Conservation (phyloP, 2,888 invertebrate genomes). For the Escarpia spicata region DNA sequence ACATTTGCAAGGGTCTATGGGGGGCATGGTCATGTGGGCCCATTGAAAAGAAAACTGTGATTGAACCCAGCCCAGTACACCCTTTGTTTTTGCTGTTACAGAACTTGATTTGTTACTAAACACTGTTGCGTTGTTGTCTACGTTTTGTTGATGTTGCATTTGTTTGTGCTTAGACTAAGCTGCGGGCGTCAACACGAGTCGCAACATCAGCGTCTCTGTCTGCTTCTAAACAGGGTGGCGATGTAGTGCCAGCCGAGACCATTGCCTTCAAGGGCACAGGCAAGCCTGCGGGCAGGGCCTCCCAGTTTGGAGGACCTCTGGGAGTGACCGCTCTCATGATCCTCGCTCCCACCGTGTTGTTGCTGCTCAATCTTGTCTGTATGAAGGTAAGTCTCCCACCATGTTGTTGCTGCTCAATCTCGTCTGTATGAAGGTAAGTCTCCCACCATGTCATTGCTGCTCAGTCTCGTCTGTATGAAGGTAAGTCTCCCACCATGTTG, state of each 20-base stretch:
- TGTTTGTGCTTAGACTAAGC: conserved; percentile 13
- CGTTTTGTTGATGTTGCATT: neutral
- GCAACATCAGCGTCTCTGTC: neutral
- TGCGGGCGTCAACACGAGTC: neutral
- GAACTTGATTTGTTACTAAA: neutral
- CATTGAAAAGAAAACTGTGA: too few species aligned
- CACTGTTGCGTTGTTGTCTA: neutral
- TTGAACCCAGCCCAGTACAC: neutral
- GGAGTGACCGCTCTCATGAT: neutral
- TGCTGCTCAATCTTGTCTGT: neutral
- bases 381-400: neutral
- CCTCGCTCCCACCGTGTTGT: neutral
- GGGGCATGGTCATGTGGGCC: too few species aligned
- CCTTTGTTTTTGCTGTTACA: neutral
- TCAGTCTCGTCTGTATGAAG: too few species aligned
- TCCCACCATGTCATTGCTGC: too few species aligned
- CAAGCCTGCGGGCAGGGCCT: neutral
- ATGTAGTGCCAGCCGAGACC: neutral
- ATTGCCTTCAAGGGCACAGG: neutral
- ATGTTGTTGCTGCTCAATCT: too few species aligned
- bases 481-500: too few species aligned
- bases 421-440: too few species aligned
- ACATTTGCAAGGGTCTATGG: too few species aligned
- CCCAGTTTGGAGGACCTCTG: neutral
- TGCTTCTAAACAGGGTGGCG: neutral